Evolutionary conservation across 2,113 vertebrate genomes (phyloP), one percentile per base, ranked within the genome.

Genomic region (Trogon melanurus): DNA sequence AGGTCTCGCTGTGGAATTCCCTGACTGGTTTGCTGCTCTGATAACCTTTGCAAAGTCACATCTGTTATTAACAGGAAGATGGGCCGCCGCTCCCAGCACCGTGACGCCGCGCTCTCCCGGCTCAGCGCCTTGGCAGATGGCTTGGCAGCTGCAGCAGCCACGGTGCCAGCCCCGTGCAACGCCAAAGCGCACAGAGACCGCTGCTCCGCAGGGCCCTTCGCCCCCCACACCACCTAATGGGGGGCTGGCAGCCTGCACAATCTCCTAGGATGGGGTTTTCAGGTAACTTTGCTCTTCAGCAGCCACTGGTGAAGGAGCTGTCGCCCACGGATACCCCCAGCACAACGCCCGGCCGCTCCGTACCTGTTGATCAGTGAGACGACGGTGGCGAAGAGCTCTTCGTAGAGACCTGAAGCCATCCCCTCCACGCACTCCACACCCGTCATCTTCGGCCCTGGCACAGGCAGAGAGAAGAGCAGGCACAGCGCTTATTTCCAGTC

Each of bases 341-440:
- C 20, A 1, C 13, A 0, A 32, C 2, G 2, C 75, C 72, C 5
- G 1, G 72, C 56, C 47, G 26, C 27, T 57, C 71, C 6, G 0
- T 98, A 99, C 99, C 99, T 99, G 98, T 99, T 99, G 96, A 99
- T 99, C 56, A 99, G 98, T 0, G 98, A 99, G 36, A 99, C 97
- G 1, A 99, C 21, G 0, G 96, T 86, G 0, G 97, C 98, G 65
- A 99, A 99, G 38, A 99, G 98, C 74, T 99, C 99, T 38, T 99
- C 99, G 4, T 99, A 99, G 45, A 99, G 98, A 47, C 99, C 99
- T 0, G 98, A 95, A 11, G 99, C 99, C 98, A 99, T 99, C 2
- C 99, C 99, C 13, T 99, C 97, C 25, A 99, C 98, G 38, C 99
- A 99, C 96, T 99, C 99, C 74, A 88, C 60, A 0, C 99, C 98